phyloP scores from a whole-genome alignment of 2,888 invertebrate genomes.

The Actias luna region DNA sequence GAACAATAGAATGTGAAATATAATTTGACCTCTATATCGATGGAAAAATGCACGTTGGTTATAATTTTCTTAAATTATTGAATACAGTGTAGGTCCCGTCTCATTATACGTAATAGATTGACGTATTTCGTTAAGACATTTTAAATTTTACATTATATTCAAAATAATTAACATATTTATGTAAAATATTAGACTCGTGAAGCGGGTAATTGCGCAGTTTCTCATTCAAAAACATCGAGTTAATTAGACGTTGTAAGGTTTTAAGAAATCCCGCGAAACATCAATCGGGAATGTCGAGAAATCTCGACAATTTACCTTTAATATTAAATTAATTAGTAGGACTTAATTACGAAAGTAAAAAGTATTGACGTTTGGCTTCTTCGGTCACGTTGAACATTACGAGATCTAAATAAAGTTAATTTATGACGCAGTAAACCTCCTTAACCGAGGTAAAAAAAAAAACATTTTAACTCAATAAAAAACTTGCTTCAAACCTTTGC shows the following conservation, averaged over 20 bases:
- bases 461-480: too few relatives aligned
- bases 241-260: slow-evolving; percentile 8
- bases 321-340: slow-evolving; percentile 4
- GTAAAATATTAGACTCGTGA: neutral
- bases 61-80: too few relatives aligned
- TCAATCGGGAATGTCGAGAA: neutral
- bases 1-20: too few relatives aligned
- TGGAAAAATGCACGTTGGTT: too few relatives aligned
- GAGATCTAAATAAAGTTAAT: neutral
- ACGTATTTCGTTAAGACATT: neutral
- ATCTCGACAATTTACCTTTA: slow-evolving; percentile 1
- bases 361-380: neutral
- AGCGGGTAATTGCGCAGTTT: neutral
- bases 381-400: neutral
- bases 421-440: neutral
- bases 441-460: neutral
- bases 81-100: too few relatives aligned
- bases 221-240: slow-evolving; percentile 3
- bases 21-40: too few relatives aligned
- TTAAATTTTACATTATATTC: neutral
- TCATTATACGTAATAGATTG: too few relatives aligned
- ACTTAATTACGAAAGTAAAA: slow-evolving; percentile 5
- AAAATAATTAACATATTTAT: neutral
- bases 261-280: slow-evolving; percentile 8
- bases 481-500: too few relatives aligned